Base-by-base conservation (phyloP, 2,888 invertebrate genomes). In the Agriotes lineatus region DNA sequence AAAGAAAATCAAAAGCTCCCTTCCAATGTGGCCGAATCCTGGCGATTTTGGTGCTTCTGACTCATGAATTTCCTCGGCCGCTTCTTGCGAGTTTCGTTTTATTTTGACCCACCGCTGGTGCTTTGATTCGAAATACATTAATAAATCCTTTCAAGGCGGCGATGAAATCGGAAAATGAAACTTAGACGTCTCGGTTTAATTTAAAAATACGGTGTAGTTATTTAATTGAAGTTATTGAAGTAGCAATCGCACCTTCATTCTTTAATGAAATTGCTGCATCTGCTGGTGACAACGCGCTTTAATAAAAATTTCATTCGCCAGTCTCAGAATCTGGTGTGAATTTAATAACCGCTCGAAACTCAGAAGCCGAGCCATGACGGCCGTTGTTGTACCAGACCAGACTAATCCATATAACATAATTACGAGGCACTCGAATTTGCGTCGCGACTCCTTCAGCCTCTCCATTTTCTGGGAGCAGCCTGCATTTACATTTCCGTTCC, bases 221-320 rank as follows among this genome's bases (percentile, higher is more conserved):
- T 66, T 52, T 66, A 66, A 66, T 60, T 60, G 66, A 60, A 66
- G 44, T 60, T 66, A 66, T 66, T 39, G 37, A 33, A 66, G 18
- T 66, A 58, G 52, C 42, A 60, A 39, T 66, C 52, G 44, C 42
- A 60, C 66, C 52, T 66, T 42, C 35, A 54, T 37, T 33, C 59
- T 66, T 60, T 60, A 66, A 66, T 66, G 60, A 60, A 66, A 66
- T 66, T 60, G 59, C 66, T 66, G 60, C 66, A 66, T 60, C 66
- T 66, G 66, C 54, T 42, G 52, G 37, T 66, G 66, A 66, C 60
- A 66, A 60, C 58, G 16, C 19, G 20, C 35, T 66, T 66, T 66
- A 66, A 66, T 66, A 66, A 60, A 66, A 66, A 18, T 66, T 59
- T 66, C 66, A 59, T 52, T 66, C 44, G 37, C 54, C 19, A 37